These are phyloP conservation scores for Brachymystax lenok DNA, from an alignment of 2,797 vertebrate species.

Conservation along the genomic window DNA sequence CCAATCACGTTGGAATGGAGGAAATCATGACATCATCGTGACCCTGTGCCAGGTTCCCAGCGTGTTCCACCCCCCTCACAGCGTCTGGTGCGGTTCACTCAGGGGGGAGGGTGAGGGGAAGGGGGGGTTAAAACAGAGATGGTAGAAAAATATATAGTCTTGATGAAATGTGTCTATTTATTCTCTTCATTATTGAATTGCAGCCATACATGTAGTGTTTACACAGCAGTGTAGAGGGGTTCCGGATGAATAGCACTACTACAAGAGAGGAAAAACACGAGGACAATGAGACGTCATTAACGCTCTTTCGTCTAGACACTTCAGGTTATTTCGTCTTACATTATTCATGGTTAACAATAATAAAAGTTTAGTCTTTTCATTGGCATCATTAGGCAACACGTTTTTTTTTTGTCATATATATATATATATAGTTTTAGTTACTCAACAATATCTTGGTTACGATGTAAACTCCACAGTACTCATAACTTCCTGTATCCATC, in stretches of 20 bases:
- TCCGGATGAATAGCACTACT: conserved; percentile 61
- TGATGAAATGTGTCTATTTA: conserved; percentile 78
- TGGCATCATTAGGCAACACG: conserved; percentile 79
- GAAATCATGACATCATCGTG: conserved; percentile 5
- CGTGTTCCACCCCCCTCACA: conserved; percentile 32
- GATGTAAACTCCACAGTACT: conserved; percentile 83
- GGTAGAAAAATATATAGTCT: conserved; percentile 84
- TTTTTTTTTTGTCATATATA: conserved; percentile 40
- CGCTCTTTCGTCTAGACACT: conserved; percentile 66
- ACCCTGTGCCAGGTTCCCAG: conserved; percentile 7
- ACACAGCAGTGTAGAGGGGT: conserved; percentile 68
- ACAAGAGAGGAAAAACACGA: conserved; percentile 50
- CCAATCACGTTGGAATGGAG: conserved; percentile 15
- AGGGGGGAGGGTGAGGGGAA: conserved; percentile 56
- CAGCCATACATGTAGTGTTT: conserved; percentile 73
- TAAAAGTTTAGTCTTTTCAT: conserved; percentile 72
- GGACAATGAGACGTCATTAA: conserved; percentile 38
- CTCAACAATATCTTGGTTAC: conserved; percentile 75
- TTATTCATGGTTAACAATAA: conserved; percentile 59
- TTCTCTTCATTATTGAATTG: conserved; percentile 72
- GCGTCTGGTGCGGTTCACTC: conserved; percentile 60
- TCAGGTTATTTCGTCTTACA: conserved; percentile 68
- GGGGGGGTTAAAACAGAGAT: conserved; percentile 75
- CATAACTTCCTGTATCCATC: conserved; percentile 72
- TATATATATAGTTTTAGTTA: conserved; percentile 49